Evolutionary conservation across 1,140 invertebrate genomes (phyloP), one percentile per base, ranked within the genome.

Genomic region (Mactra quadrangularis): DNA sequence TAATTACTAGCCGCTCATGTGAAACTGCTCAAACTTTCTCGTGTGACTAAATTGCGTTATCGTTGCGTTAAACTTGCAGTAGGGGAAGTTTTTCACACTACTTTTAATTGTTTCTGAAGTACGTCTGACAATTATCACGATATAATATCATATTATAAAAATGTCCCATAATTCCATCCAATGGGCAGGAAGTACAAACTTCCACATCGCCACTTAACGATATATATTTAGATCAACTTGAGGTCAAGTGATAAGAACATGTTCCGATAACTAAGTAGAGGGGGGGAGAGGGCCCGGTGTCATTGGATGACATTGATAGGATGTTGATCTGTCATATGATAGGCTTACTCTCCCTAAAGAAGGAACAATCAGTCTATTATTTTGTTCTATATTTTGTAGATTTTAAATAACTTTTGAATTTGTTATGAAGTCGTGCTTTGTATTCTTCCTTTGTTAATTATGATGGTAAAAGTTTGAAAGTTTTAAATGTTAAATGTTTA

Each of bases 81-180:
- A 0, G 0, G 57, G 74, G 57, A 76, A 76, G 57, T 27, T 22
- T 76, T 76, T 76, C 72, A 76, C 72, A 27, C 72, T 45, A 25
- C 31, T 76, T 22, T 74, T 53, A 50, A 76, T 59, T 60, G 57
- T 38, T 72, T 76, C n/a, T 11, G 27, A 60, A 76, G 72, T 60
- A 38, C 0, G 15, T 47, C 41, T 76, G 72, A 76, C 72, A 76
- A 50, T 76, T 59, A 41, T 62, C 64, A 68, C 45, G 62, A 31
- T 47, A 68, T 27, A 31, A n/a, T n/a, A n/a, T n/a, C n/a, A n/a
- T n/a, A n/a, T n/a, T n/a, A 31, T 15, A 11, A 50, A 41, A 6
- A 7, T 52, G 31, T 50, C 64, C 45, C 41, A 31, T 11, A 68
- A 31, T 68, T 27, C 45, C 64, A 27, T 41, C 41, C 25, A 25